Conservation (phyloP, 2,113 vertebrate species). For the Pontoporia blainvillei region DNA sequence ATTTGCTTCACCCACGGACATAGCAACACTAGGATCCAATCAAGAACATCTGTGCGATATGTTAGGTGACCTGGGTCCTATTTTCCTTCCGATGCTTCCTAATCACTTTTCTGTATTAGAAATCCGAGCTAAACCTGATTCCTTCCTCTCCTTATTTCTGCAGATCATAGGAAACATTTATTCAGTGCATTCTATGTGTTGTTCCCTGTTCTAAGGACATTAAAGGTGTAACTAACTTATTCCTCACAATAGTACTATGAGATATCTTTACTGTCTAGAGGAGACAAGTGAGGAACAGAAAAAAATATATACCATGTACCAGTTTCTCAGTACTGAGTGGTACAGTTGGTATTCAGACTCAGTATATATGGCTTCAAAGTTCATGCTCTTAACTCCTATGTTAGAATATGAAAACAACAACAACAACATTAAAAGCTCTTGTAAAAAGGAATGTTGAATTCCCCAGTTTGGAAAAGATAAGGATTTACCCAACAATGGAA, state of each 20-base stretch:
- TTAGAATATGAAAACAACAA: not conserved
- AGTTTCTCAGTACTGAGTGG: not conserved
- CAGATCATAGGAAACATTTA: not conserved
- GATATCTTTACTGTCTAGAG: not conserved
- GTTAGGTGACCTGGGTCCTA: not conserved
- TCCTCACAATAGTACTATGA: not conserved
- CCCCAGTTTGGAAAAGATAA: not conserved
- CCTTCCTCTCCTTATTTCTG: not conserved
- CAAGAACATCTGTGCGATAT: not conserved
- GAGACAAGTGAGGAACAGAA: not conserved
- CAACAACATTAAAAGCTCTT: not conserved
- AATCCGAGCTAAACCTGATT: not conserved
- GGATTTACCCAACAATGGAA: not conserved
- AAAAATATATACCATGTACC: not conserved
- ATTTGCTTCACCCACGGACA: not conserved
- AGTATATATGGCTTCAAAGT: not conserved
- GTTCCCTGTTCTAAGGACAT: not conserved
- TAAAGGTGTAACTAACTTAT: not conserved
- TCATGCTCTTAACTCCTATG: not conserved
- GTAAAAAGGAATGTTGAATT: not conserved
- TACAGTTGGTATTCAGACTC: not conserved
- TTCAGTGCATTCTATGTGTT: not conserved
- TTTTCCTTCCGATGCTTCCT: not conserved
- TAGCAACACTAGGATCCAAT: not conserved
- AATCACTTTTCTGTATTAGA: constrained; percentile 1